Conservation (phyloP, 1,140 invertebrate genomes). For the Thaumatotibia leucotreta region DNA sequence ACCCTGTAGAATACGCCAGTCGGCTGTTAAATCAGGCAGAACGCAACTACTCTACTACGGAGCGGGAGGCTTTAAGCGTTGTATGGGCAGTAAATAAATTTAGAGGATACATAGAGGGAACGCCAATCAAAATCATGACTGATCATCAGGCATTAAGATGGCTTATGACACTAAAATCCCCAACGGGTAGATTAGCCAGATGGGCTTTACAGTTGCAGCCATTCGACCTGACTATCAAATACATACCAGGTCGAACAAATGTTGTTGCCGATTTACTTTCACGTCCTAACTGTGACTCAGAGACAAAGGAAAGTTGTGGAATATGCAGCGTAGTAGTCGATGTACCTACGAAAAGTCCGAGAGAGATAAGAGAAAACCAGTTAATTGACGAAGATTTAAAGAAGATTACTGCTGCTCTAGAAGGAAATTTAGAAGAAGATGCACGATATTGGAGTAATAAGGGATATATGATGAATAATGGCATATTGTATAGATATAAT, state of each 20-base stretch:
- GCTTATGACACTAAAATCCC: conserved; percentile 61
- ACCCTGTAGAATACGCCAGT: conserved; percentile 44
- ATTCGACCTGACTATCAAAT: conserved; percentile 29
- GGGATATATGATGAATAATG: conserved; percentile 30
- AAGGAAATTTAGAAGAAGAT: conserved; percentile 8
- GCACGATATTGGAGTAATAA: conserved; percentile 24
- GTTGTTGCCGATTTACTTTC: conserved; percentile 40
- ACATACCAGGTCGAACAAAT: conserved; percentile 40
- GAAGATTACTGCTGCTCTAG: conserved; percentile 33
- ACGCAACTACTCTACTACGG: conserved; percentile 38
- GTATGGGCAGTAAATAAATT: conserved; percentile 65
- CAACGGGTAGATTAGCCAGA: conserved; percentile 38
- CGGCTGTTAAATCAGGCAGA: conserved; percentile 32
- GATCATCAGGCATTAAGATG: conserved; percentile 72
- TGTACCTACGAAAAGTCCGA: conserved; percentile 15
- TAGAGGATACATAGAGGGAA: conserved; percentile 46
- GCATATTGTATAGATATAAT: conserved; percentile 30
- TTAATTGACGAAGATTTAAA: conserved; percentile 25
- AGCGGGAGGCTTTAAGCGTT: conserved; percentile 69
- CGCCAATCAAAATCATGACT: conserved; percentile 44
- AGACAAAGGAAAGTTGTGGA: conserved; percentile 1
- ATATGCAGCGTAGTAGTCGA: conserved; percentile 24
- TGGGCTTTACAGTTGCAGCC: conserved; percentile 43
- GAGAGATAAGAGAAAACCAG: conserved; percentile 26
- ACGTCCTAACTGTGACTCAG: conserved; percentile 15